Percentiles rank a stretch among this genome's conserved stretches.
phyloP scores from a whole-genome alignment of 2,797 vertebrate species.

The Fratercula arctica region DNA sequence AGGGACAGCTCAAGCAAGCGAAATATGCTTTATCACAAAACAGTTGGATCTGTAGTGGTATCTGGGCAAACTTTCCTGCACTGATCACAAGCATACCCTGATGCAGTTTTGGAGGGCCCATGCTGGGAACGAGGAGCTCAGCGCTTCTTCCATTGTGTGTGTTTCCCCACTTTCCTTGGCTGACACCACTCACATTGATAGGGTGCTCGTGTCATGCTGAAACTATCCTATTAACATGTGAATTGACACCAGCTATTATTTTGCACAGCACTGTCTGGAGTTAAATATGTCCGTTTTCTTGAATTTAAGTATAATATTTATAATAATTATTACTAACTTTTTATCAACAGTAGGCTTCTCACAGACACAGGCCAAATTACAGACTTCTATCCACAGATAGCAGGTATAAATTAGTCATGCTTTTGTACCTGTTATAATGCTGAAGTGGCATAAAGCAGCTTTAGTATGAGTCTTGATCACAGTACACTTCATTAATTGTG shows the following conservation, averaged over 20 bases:
- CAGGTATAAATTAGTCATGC: neutral
- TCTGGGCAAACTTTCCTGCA: neutral
- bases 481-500: neutral
- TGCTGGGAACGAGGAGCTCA: accelerated
- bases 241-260: neutral
- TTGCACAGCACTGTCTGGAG: neutral
- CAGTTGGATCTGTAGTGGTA: neutral
- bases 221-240: neutral
- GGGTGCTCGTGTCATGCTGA: neutral
- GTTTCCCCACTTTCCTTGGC: neutral
- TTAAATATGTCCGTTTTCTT: neutral
- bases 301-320: neutral
- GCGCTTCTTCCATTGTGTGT: neutral
- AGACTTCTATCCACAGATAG: neutral
- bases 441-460: neutral
- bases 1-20: neutral
- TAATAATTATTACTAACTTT: neutral
- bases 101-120: neutral
- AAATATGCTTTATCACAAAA: neutral
- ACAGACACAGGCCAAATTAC: neutral
- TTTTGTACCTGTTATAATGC: neutral
- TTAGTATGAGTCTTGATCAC: neutral
- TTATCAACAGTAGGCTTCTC: neutral
- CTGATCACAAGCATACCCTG: neutral
- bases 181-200: neutral